These are phyloP conservation scores for Periparus ater DNA, from an alignment of 2,797 vertebrate genomes.

Conservation along the genomic window DNA sequence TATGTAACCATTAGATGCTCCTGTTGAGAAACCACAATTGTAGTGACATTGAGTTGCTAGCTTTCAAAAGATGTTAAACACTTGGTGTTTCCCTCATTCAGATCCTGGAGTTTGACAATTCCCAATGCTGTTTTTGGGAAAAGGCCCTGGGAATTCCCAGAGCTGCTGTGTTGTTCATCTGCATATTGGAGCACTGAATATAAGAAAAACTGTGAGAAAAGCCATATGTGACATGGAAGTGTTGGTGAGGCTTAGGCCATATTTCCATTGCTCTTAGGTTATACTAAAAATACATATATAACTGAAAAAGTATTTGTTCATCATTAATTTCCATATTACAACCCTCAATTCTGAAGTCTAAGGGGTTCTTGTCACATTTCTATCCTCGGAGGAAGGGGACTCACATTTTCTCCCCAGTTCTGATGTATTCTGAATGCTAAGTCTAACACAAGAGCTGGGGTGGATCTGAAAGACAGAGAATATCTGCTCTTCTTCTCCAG, in stretches of 20 bases:
- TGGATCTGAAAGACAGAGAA: conserved; percentile 26
- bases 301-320: neutral
- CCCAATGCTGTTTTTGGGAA: neutral
- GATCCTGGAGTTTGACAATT: neutral
- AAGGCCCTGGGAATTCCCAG: neutral
- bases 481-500: conserved; percentile 10
- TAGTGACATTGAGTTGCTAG: neutral
- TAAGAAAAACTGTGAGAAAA: neutral
- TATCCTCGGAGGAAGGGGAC: neutral
- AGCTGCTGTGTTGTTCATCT: neutral
- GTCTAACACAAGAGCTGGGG: neutral
- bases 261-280: neutral
- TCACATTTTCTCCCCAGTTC: neutral
- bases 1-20: neutral
- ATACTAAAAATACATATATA: neutral
- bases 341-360: neutral
- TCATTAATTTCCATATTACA: neutral
- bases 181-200: neutral
- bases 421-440: neutral
- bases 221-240: neutral
- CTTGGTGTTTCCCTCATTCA: neutral
- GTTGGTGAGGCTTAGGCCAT: neutral
- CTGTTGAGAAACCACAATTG: neutral
- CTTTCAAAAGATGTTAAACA: neutral
- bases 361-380: neutral